Base-by-base conservation (phyloP, 1,140 invertebrate species). In the Schmidtea mediterranea region DNA sequence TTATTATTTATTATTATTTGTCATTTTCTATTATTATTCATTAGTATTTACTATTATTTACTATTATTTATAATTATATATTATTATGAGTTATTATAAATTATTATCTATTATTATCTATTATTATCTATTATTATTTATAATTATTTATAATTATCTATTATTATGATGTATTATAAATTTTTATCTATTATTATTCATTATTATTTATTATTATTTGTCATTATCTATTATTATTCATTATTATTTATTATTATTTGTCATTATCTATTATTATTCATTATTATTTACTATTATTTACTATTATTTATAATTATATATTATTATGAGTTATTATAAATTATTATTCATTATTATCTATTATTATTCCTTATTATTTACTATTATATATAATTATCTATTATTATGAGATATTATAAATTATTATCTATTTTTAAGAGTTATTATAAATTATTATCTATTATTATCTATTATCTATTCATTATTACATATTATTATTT, bases 391-490 rank as follows among this genome's bases (percentile, higher is more conserved):
- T 32, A 6, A 32, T 32, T 32, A 32, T 32, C n/a, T 32, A 32
- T 32, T 32, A 32, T 32, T 32, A 32, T 32, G 3, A 32, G 3
- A n/a, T n/a, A n/a, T n/a, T n/a, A n/a, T n/a, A n/a, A n/a, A 6
- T 10, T 37, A 24, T 49, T 19, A 40, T 38, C 23, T 51, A 12
- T 8, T 50, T 48, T 3, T 50, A n/a, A 32, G 47, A 48, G 1
- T 49, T 18, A 6, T 50, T 37, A 12, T 37, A 6, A 41, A 19
- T 19, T 41, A 23, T 5, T 41, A 19, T 23, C 3, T 10, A 19
- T 41, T 12, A 6, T 23, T 19, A 41, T 19, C 12, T 23, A 6
- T 3, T 41, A 5, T 6, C n/a, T 12, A 12, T 10, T 19, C 3
- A 41, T 6, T 41, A 6, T 41, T 41, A 19, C 12, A 5, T 23